phyloP scores from a whole-genome alignment of 1,140 invertebrate species.

The Odontomachus brunneus region DNA sequence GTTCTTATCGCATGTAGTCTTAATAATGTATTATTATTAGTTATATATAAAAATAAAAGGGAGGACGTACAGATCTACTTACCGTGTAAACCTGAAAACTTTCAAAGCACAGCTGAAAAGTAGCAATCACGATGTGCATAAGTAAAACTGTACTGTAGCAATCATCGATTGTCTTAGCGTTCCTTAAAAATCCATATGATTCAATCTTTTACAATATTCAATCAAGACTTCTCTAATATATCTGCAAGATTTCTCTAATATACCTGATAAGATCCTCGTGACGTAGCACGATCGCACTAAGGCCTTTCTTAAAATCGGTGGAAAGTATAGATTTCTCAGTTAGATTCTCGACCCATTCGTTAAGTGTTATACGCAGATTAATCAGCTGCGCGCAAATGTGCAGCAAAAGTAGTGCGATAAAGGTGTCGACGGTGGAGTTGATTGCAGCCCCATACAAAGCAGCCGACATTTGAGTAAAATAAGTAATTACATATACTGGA shows the following conservation, averaged over 20 bases:
- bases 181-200: slow-evolving; percentile 31
- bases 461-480: slow-evolving; percentile 77
- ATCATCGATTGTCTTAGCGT: slow-evolving; percentile 47
- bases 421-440: slow-evolving; percentile 48
- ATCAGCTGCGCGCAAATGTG: slow-evolving; percentile 68
- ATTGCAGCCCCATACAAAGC: background rate
- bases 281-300: slow-evolving; percentile 52
- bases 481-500: slow-evolving; percentile 84
- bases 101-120: slow-evolving; percentile 65
- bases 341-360: slow-evolving; percentile 23
- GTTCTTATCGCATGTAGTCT: no score
- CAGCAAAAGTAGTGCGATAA: slow-evolving; percentile 67
- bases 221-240: slow-evolving; percentile 10
- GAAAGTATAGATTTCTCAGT: background rate
- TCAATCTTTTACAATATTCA: background rate
- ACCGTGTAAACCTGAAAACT: slow-evolving; percentile 60
- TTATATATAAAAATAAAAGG: no score
- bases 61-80: no score
- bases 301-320: slow-evolving; percentile 18
- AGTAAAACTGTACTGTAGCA: slow-evolving; percentile 70
- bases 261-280: slow-evolving; percentile 69
- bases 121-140: slow-evolving; percentile 48
- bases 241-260: background rate
- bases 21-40: no score
- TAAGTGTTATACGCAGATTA: slow-evolving; percentile 43